A percentile compares a stretch with the other conserved stretches of the same genome.
Conservation (phyloP, 2,888 invertebrate species). For the Shargacucullia verbasci region DNA sequence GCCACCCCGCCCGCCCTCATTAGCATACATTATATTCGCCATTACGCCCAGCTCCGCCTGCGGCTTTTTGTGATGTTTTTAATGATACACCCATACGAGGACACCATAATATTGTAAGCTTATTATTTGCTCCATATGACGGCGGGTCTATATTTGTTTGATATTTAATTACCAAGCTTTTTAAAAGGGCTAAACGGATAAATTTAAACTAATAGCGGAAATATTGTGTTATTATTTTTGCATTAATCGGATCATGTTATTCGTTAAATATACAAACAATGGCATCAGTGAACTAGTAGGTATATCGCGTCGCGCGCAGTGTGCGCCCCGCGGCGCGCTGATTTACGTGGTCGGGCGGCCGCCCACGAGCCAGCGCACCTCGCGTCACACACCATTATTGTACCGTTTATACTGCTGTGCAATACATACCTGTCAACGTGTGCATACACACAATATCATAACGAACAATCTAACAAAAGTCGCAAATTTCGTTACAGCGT, state of each 20-base stretch:
- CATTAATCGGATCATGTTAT: constrained; percentile 1
- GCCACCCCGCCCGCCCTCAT: constrained; percentile 81
- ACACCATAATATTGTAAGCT: constrained; percentile 61
- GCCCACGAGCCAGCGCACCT: constrained; percentile 18
- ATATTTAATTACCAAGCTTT: constrained; percentile 51
- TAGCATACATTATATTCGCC: constrained; percentile 88
- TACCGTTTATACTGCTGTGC: constrained; percentile 5
- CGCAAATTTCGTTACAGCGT: constrained; percentile 37
- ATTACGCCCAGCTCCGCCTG: constrained; percentile 81
- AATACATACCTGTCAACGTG: constrained; percentile 14
- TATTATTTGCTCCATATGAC: constrained; percentile 61
- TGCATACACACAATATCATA: constrained; percentile 27
- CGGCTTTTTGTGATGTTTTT: constrained; percentile 81
- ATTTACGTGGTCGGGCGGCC: constrained; percentile 61
- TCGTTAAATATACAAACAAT: constrained; percentile 20
- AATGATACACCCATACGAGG: constrained; percentile 71
- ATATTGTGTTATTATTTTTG: constrained; percentile 1
- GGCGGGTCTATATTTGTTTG: constrained; percentile 39
- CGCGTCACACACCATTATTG: constrained; percentile 9
- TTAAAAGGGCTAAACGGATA: constrained; percentile 4
- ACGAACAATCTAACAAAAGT: constrained; percentile 43
- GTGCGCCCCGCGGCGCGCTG: constrained; percentile 60
- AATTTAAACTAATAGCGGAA: neutral
- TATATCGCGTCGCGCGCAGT: constrained; percentile 60
- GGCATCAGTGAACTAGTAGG: constrained; percentile 20